phyloP scores from a whole-genome alignment of 1,140 invertebrate species.

The Bombus vancouverensis region DNA sequence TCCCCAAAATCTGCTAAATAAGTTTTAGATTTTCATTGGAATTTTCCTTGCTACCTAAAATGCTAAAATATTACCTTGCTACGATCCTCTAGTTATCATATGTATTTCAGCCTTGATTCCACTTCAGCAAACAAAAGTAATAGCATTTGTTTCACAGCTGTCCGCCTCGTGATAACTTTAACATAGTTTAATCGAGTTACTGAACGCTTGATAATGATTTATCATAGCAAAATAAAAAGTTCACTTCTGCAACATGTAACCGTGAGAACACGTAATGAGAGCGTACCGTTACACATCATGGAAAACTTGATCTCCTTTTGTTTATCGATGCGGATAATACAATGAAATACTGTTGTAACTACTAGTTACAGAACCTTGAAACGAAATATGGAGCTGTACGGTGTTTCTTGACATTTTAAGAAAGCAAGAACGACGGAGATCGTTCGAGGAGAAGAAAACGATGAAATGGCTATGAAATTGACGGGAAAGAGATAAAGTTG shows the following conservation, averaged over 20 bases:
- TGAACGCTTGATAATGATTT: neutral
- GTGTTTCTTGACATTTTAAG: neutral
- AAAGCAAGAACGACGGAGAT: neutral
- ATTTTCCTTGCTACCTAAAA: too few relatives aligned
- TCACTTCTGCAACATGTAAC: neutral
- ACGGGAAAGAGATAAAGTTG: neutral
- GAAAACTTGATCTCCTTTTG: constrained; percentile 42
- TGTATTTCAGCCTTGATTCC: too few relatives aligned
- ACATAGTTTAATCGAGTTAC: neutral
- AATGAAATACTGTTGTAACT: constrained; percentile 38
- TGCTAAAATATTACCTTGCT: too few relatives aligned
- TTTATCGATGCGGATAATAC: constrained; percentile 43
- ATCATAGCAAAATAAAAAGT: constrained; percentile 17
- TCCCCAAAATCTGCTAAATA: too few relatives aligned
- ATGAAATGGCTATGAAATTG: neutral
- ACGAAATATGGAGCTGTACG: constrained; percentile 1
- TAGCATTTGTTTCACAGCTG: too few relatives aligned
- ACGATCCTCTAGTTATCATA: too few relatives aligned
- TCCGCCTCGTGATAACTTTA: neutral
- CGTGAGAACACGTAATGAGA: constrained; percentile 40
- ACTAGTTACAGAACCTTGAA: constrained; percentile 25
- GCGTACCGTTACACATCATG: constrained; percentile 13
- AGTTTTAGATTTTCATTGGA: too few relatives aligned
- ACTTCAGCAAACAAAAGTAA: too few relatives aligned
- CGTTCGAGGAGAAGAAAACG: neutral